Evolutionary conservation across 2,797 vertebrate species (phyloP), one percentile per base, ranked within the genome.

Genomic region (Microctenopoma steveboyesi): DNA sequence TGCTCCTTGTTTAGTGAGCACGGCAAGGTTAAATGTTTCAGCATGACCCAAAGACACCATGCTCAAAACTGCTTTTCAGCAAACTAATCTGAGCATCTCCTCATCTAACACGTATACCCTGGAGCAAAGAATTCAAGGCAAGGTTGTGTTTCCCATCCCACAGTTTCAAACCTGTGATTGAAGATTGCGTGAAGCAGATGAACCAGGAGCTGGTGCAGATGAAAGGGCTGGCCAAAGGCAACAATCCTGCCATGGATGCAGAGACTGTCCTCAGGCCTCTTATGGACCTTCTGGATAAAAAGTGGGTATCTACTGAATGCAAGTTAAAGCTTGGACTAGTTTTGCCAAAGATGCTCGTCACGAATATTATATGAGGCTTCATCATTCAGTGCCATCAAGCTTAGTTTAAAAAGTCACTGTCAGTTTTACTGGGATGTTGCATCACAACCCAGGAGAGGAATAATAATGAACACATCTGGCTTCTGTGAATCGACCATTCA

Each of bases 241-340:
- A 94, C 88, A 97, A 94, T 3, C 89, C 96, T 0, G 93, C 96
- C 14, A 93, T 99, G 89, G 97, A 99, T 50, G 97, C 98, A 0
- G 98, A 98, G 89, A 92, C 95, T 0, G 96, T 96, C n/a, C 92
- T 99, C 33, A 92, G 97, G 39, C 96, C 97, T 0, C 95, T 99
- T 22, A 99, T 99, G 98, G 98, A 99, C 80, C 95, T 98, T 63
- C 91, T 99, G 77, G 98, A 99, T 89, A 99, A 97, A 93, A 99
- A 92, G 98, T 99, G 74, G 87, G 95, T 88, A 49, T 66, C 43
- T 25, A n/a, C 14, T 65, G 13, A 79, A 53, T 64, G 14, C 15
- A 30, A n/a, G 11, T 52, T 12, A 30, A 5, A 70, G 30, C 37
- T 37, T 18, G 25, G n/a, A 4, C 13, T 6, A 40, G 16, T 40